These are phyloP conservation scores for Myopa tessellatipennis DNA, from an alignment of 2,888 invertebrate species.

Conservation along the genomic window DNA sequence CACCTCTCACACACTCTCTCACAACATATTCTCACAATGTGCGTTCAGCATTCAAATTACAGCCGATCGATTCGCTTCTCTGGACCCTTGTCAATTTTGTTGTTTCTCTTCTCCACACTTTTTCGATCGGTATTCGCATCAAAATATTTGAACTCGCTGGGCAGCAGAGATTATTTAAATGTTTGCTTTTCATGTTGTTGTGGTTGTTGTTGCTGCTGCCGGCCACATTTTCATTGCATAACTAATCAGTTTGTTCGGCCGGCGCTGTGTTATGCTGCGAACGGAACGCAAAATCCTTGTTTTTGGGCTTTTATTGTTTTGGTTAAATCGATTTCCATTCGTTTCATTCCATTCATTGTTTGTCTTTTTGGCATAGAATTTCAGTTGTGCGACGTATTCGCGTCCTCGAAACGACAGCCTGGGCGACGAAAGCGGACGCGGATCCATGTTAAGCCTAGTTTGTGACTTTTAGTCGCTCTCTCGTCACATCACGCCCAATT, in stretches of 20 bases:
- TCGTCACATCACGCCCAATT: not conserved
- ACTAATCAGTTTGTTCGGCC: conserved; percentile 9
- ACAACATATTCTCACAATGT: too few relatives aligned
- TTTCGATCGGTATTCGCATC: not conserved
- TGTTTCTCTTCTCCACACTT: conserved; percentile 1
- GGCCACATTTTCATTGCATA: conserved; percentile 8
- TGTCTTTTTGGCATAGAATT: too few relatives aligned
- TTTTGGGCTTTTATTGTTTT: not conserved
- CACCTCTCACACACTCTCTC: too few relatives aligned
- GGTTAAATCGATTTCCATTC: not conserved
- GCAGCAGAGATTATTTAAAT: not conserved
- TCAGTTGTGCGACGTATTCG: not conserved
- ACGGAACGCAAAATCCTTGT: conserved; percentile 4
- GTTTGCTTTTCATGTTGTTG: not conserved
- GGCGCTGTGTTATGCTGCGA: not conserved
- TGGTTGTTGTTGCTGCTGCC: not conserved
- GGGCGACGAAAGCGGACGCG: too few relatives aligned
- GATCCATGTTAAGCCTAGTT: too few relatives aligned
- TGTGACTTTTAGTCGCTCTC: too few relatives aligned
- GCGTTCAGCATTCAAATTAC: too few relatives aligned
- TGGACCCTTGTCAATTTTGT: not conserved
- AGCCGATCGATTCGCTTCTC: not conserved
- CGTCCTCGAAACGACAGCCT: not conserved
- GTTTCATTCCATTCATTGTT: not conserved
- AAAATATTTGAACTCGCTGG: not conserved